These are phyloP conservation scores for Bombus waltoni DNA, from an alignment of 1,140 invertebrate species.

Conservation along the genomic window DNA sequence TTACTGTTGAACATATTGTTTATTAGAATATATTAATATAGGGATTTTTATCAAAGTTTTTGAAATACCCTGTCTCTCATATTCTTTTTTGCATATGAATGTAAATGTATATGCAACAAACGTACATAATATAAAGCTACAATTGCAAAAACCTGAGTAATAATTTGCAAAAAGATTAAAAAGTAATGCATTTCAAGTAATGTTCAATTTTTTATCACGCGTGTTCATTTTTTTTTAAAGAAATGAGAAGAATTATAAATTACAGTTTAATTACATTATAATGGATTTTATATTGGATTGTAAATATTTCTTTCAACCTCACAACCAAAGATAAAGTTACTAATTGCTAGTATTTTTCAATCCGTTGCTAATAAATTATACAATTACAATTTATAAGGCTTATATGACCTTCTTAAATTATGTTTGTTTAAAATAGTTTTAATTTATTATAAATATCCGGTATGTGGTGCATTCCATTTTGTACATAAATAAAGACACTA, in stretches of 20 bases:
- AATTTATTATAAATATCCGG: slow-evolving; percentile 28
- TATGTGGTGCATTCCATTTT: slow-evolving; percentile 40
- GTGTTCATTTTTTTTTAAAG: slow-evolving; percentile 5
- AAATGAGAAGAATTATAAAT: background rate
- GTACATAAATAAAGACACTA: slow-evolving; percentile 42
- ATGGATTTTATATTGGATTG: background rate
- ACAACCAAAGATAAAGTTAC: slow-evolving; percentile 26
- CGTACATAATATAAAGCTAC: background rate
- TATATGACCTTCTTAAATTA: background rate
- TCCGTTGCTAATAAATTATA: background rate
- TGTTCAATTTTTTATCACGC: background rate
- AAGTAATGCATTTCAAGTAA: background rate
- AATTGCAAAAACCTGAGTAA: background rate
- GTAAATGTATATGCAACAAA: background rate
- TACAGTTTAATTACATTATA: background rate
- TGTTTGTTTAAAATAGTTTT: slow-evolving; percentile 16
- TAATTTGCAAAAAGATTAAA: background rate
- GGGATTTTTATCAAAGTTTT: slow-evolving; percentile 23
- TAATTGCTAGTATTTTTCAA: background rate
- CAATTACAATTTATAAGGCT: background rate
- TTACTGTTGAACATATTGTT: background rate
- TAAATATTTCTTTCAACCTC: slow-evolving; percentile 21
- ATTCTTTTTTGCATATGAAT: background rate
- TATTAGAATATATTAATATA: background rate
- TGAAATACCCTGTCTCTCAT: slow-evolving; percentile 9